Evolutionary conservation across 2,113 vertebrate genomes (phyloP).

Genomic region (Anser cygnoides): DNA sequence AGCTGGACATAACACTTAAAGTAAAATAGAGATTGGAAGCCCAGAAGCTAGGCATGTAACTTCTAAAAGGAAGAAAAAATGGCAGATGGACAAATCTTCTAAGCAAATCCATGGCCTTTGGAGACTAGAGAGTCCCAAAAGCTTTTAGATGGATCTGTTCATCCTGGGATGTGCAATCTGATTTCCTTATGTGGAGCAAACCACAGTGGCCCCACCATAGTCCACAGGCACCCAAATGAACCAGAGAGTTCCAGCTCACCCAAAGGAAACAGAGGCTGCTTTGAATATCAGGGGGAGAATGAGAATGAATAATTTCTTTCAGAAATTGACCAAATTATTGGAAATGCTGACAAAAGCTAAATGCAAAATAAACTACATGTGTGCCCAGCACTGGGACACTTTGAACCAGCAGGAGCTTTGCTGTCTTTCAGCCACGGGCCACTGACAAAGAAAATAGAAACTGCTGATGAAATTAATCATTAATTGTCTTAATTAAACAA

Average conservation of each 20-base stretch:
- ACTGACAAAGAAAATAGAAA: not conserved
- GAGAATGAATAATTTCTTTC: not conserved
- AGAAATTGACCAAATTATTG: constrained; percentile 18
- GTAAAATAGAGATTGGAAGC: not conserved
- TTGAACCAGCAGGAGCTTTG: not conserved
- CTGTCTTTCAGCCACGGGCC: constrained; percentile 24
- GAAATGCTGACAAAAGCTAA: constrained; percentile 30
- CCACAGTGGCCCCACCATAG: not conserved
- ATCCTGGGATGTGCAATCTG: not conserved
- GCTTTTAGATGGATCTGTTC: not conserved
- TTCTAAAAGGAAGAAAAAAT: not conserved
- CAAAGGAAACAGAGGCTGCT: not conserved
- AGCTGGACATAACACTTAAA: not conserved
- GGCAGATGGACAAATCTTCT: not conserved
- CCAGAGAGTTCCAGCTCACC: not conserved
- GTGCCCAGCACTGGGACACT: not conserved
- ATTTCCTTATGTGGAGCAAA: not conserved
- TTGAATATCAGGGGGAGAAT: not conserved
- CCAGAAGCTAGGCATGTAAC: not conserved
- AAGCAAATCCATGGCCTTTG: not conserved
- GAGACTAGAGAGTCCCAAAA: not conserved
- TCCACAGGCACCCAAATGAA: not conserved
- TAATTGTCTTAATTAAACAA: constrained; percentile 49
- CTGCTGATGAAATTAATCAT: constrained; percentile 31
- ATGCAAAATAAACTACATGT: not conserved